Base-by-base conservation (phyloP, 2,113 vertebrate genomes). In the Leuciscus idus region DNA sequence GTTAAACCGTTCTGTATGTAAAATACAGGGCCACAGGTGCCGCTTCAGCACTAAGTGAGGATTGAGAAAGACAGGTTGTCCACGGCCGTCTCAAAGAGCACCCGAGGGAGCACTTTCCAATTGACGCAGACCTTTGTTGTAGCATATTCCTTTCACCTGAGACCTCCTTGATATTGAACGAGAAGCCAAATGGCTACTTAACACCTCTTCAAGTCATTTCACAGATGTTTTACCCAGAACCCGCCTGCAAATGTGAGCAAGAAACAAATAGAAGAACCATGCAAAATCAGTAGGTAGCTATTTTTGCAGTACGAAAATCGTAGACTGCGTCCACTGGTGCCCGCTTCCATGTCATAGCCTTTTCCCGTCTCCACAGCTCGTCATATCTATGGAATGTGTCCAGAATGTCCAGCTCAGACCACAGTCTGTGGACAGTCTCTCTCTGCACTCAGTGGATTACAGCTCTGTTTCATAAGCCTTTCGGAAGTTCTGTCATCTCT, bases 121-220 rank as follows among this genome's bases (percentile, higher is more conserved):
- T 30, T 21, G 80, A 70, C 28, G 9, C 46, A 82, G 52, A 52
- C 43, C 46, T 70, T 68, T 70, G 62, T 68, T 82, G 26, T 52
- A 36, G 62, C 61, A 15, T 52, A n/a, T 70, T 82, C 80, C 46
- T 70, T 82, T 82, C 43, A 82, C 50, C 80, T 15, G 66, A 30
- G 23, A 73, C 66, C 50, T 55, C 33, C 12, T 73, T 73, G 23
- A 77, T 84, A 84, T 73, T 84, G 81, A 84, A 59, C 50, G 81
- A 52, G 30, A 43, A 72, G 50, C 81, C 81, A 84, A 84, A 73
- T 73, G 81, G 81, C 68, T 73, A 72, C 48, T 84, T 84, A 72
- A 84, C 81, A 84, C 81, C 50, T 36, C 4, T n/a, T 84, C 59
- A 84, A 84, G 30, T 59, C 12, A 39, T 73, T 59, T n/a, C 81